Conservation (phyloP, 2,797 vertebrate genomes). For the Mus caroli region DNA sequence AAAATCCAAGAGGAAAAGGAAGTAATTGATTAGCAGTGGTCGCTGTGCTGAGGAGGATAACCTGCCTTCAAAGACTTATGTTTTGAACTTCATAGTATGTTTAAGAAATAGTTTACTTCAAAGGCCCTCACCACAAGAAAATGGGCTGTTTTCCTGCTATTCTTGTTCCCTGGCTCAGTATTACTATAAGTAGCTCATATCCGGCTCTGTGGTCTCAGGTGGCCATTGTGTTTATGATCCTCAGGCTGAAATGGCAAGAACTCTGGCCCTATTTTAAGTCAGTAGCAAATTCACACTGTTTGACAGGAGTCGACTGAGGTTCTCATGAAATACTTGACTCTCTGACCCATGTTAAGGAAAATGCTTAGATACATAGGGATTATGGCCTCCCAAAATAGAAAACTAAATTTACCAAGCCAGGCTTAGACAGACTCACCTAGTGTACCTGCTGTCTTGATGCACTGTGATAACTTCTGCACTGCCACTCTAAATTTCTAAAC, state of each 20-base stretch:
- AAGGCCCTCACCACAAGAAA: conserved; percentile 91
- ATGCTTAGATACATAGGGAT: conserved; percentile 72
- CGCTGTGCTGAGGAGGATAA: conserved; percentile 94
- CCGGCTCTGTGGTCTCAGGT: conserved; percentile 98
- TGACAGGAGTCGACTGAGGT: conserved; percentile 82
- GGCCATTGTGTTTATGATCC: conserved; percentile 96
- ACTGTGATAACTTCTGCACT: conserved; percentile 78
- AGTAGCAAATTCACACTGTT: conserved; percentile 89
- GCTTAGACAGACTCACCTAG: conserved; percentile 73
- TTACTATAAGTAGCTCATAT: conserved; percentile 99
- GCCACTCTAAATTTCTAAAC: conserved; percentile 78
- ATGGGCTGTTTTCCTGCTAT: conserved; percentile 97
- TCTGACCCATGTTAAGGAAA: conserved; percentile 80
- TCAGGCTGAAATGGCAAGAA: conserved; percentile 89
- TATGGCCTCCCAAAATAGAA: conserved; percentile 85
- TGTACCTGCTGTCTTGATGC: conserved; percentile 71
- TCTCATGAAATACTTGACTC: conserved; percentile 82
- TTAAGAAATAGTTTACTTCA: conserved; percentile 98
- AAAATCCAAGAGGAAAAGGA: conserved; percentile 94
- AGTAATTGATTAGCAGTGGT: conserved; percentile 98
- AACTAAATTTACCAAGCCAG: conserved; percentile 74
- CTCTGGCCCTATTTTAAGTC: conserved; percentile 92
- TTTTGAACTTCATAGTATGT: conserved; percentile 93
- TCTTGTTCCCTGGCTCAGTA: conserved; percentile 94
- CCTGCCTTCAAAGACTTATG: conserved; percentile 98